Evolutionary conservation across 2,888 invertebrate species (phyloP).

Genomic region (Dolichopus griseipennis): DNA sequence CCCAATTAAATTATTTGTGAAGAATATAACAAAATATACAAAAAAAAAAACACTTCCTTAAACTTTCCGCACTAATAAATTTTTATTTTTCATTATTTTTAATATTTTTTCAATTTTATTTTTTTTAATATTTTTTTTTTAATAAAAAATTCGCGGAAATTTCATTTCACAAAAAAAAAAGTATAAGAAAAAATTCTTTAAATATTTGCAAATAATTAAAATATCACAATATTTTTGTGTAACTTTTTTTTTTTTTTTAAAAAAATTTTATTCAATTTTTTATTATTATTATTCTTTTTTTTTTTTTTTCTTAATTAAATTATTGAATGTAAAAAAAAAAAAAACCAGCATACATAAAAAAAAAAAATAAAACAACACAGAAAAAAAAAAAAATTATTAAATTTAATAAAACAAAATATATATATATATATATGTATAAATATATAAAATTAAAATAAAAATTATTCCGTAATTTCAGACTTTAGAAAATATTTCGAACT

Average conservation of each 20-base stretch:
- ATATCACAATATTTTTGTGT: constrained; percentile 5
- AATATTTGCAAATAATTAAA: constrained; percentile 2
- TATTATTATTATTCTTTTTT: background rate
- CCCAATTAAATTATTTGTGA: background rate
- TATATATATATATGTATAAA: too few relatives aligned
- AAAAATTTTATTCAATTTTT: background rate
- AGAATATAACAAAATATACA: background rate
- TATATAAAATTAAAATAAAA: background rate
- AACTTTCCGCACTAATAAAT: background rate
- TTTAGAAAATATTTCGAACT: background rate
- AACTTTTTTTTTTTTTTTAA: too few relatives aligned
- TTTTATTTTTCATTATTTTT: background rate
- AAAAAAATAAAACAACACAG: background rate
- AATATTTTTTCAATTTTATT: background rate
- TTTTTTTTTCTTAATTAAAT: background rate
- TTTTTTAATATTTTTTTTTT: background rate
- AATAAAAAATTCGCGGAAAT: background rate
- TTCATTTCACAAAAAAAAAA: too few relatives aligned
- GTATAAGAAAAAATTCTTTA: background rate
- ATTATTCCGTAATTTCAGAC: background rate
- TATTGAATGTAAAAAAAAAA: background rate
- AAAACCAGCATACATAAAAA: background rate
- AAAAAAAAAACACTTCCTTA: background rate
- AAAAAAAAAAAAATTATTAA: background rate
- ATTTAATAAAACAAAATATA: background rate